Conservation (phyloP, 2,888 invertebrate genomes). For the Autographa gamma region DNA sequence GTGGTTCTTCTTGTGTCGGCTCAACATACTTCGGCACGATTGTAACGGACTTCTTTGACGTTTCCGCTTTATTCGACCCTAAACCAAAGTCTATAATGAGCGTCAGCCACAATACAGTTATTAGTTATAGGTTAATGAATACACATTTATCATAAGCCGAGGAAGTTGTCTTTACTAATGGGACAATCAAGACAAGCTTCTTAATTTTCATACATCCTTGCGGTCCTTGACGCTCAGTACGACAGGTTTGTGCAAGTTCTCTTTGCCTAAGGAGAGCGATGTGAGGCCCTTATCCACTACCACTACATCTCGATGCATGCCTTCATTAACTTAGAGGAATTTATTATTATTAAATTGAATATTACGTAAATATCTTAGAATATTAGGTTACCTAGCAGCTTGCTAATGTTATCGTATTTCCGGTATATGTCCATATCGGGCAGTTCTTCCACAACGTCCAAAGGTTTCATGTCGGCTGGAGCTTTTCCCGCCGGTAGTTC, state of each 20-base stretch:
- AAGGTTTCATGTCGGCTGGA: not conserved
- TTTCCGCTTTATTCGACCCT: slow-evolving; percentile 50
- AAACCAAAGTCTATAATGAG: slow-evolving; percentile 3
- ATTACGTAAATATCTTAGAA: not conserved
- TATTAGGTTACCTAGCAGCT: slow-evolving; percentile 36
- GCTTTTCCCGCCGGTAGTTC: not conserved
- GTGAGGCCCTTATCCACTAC: too few species aligned
- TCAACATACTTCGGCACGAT: slow-evolving; percentile 32
- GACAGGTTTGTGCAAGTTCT: too few species aligned
- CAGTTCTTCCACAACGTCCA: not conserved
- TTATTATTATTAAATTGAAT: not conserved
- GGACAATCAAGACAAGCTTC: too few species aligned
- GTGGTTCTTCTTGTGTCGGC: slow-evolving; percentile 11
- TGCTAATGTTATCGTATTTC: slow-evolving; percentile 42
- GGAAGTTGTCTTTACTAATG: too few species aligned
- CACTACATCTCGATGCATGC: too few species aligned
- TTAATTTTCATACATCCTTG: too few species aligned
- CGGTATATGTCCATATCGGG: slow-evolving; percentile 17
- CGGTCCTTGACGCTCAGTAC: too few species aligned
- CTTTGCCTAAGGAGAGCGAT: too few species aligned
- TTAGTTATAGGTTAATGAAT: too few species aligned
- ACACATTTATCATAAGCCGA: too few species aligned
- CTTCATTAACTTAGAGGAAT: too few species aligned
- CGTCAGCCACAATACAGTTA: not conserved
- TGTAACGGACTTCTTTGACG: slow-evolving; percentile 54